Evolutionary conservation across 2,888 invertebrate genomes (phyloP).

Genomic region (Hypsopygia costalis): DNA sequence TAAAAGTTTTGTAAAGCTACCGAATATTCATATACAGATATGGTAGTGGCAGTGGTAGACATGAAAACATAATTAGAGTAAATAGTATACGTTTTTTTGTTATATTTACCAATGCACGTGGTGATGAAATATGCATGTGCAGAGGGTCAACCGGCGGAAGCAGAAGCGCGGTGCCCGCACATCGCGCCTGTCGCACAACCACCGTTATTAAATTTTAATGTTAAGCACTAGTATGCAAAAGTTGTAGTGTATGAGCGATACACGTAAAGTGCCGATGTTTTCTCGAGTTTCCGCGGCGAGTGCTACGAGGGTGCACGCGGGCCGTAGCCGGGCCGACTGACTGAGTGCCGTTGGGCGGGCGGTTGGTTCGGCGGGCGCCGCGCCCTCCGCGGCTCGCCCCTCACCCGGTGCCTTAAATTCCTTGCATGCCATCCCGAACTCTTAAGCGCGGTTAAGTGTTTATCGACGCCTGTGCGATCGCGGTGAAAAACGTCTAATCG

Average conservation of each 20-base stretch:
- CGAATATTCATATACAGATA: too few species aligned
- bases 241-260: constrained; percentile 19
- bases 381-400: constrained; percentile 49
- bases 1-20: too few species aligned
- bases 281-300: constrained; percentile 23
- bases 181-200: constrained; percentile 37
- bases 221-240: constrained; percentile 22
- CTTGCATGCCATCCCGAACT: constrained; percentile 44
- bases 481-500: constrained; percentile 36
- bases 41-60: constrained; percentile 14
- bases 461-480: constrained; percentile 34
- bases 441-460: constrained; percentile 47
- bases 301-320: constrained; percentile 19
- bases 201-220: constrained; percentile 17
- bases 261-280: constrained; percentile 36
- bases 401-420: constrained; percentile 53
- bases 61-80: constrained; percentile 10
- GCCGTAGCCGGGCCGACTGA: constrained; percentile 30
- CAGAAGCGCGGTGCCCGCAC: constrained; percentile 51
- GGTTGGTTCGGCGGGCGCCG: constrained; percentile 10
- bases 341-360: constrained; percentile 53
- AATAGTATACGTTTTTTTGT: neutral
- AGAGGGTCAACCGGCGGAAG: constrained; percentile 53
- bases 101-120: constrained; percentile 59
- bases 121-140: constrained; percentile 32